phyloP scores from a whole-genome alignment of 1,140 invertebrate genomes.

The Pemphigus obesinymphae region DNA sequence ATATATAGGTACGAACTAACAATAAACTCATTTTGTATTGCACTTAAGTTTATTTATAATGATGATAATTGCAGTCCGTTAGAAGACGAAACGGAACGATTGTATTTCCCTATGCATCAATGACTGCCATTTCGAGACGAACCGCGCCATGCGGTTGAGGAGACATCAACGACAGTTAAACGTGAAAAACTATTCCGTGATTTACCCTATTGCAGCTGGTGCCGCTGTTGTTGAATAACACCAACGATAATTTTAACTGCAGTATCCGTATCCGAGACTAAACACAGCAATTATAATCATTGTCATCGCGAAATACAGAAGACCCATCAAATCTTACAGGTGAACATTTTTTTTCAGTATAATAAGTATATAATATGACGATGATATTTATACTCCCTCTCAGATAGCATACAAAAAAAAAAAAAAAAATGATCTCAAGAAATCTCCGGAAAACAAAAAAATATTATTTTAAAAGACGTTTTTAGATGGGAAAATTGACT shows the following conservation, averaged over 20 bases:
- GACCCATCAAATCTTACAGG: background rate
- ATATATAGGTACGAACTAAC: background rate
- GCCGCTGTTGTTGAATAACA: background rate
- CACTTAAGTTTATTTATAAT: background rate
- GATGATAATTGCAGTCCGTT: background rate
- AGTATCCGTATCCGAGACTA: background rate
- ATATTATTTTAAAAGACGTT: too few species aligned
- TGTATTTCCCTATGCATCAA: background rate
- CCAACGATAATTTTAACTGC: too few species aligned
- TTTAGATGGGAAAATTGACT: too few species aligned
- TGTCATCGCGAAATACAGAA: background rate
- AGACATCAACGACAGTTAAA: slow-evolving; percentile 7
- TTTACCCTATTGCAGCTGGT: background rate
- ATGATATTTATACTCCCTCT: too few species aligned
- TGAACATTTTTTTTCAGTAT: background rate
- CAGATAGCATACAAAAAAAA: too few species aligned
- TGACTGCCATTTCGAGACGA: background rate
- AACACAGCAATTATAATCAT: background rate
- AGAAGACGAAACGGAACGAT: background rate
- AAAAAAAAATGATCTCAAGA: too few species aligned
- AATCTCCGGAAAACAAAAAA: too few species aligned
- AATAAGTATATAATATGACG: too few species aligned
- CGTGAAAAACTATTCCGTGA: background rate
- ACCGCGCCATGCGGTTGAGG: slow-evolving; percentile 24
- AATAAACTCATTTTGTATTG: background rate